Base-by-base conservation (phyloP, 2,113 vertebrate species). In the Hyla sarda region DNA sequence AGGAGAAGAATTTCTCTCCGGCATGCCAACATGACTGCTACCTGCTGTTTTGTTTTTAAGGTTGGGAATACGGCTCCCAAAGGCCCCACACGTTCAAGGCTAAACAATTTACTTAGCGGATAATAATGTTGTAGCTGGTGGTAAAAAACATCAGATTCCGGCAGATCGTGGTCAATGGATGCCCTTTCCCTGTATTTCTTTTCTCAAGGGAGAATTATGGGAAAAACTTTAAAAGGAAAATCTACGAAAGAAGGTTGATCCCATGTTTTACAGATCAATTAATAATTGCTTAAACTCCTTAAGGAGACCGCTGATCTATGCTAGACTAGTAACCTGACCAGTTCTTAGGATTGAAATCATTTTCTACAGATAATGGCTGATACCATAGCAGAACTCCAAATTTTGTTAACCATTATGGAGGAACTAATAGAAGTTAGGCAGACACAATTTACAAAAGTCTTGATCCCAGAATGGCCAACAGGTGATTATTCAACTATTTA, bases 91-190 rank as follows among this genome's bases (percentile, higher is more conserved):
- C 89, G 92, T 94, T 90, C 93, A 90, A 93, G 94, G 80, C 89
- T 92, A 93, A 94, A 94, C 92, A 92, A 95, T 95, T 93, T 94
- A 93, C 92, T 91, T 83, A n/a, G 84, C 92, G 93, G 92, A 94
- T 94, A 96, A 95, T 95, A 96, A 95, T 94, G 93, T 95, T 93
- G 94, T 88, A 93, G 93, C 92, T 92, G 92, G 94, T 95, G 92
- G 94, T 95, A 97, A 97, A 95, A 95, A 96, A 96, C 90, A 95
- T 92, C 92, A 91, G 89, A 92, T 88, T 95, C 90, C 92, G 90
- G 92, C 91, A 92, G 90, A 94, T 95, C 93, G 95, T 94, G 93
- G 95, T 93, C 94, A 96, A 93, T 92, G 9, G 54, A 80, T 41
- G 77, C 21, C 52, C 54, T 79, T 60, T 37, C 54, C 72, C 72